Percentiles rank a stretch among this genome's conserved stretches.
These are phyloP conservation scores for Bryconaethiops microstoma DNA, from an alignment of 2,797 vertebrate genomes.

Conservation along the genomic window DNA sequence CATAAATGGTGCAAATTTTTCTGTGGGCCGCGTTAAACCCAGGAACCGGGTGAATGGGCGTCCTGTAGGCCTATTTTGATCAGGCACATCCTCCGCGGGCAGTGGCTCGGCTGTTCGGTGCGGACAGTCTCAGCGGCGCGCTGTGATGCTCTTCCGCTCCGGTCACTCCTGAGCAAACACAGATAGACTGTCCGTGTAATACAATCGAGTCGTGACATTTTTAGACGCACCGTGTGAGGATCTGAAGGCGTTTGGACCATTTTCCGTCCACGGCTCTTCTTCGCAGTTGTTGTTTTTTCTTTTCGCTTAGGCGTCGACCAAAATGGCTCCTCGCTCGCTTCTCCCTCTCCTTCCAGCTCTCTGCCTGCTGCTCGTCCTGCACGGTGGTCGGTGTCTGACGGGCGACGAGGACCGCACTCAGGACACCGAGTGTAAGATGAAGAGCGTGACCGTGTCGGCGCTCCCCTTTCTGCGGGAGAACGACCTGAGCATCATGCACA, in stretches of 20 bases:
- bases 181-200: neutral
- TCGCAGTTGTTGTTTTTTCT: neutral
- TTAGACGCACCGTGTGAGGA: slow-evolving; percentile 11
- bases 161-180: slow-evolving; percentile 14
- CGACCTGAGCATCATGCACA: slow-evolving; percentile 99
- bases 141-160: slow-evolving; percentile 41
- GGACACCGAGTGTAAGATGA: slow-evolving; percentile 95
- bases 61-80: slow-evolving; percentile 36
- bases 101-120: slow-evolving; percentile 46
- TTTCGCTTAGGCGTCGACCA: slow-evolving; percentile 11
- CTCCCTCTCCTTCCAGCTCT: slow-evolving; percentile 12
- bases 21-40: neutral
- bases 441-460: slow-evolving; percentile 97
- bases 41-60: neutral
- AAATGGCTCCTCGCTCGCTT: slow-evolving; percentile 42
- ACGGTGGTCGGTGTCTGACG: slow-evolving; percentile 68
- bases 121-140: slow-evolving; percentile 53
- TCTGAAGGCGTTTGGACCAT: slow-evolving; percentile 8
- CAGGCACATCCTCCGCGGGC: slow-evolving; percentile 41
- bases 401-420: slow-evolving; percentile 85
- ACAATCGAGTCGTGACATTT: slow-evolving; percentile 24
- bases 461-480: slow-evolving; percentile 96
- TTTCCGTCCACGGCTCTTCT: neutral
- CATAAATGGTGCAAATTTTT: too few relatives aligned
- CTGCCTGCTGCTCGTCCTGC: slow-evolving; percentile 52